phyloP scores from a whole-genome alignment of 2,113 vertebrate genomes.

The Irena cyanogastra region DNA sequence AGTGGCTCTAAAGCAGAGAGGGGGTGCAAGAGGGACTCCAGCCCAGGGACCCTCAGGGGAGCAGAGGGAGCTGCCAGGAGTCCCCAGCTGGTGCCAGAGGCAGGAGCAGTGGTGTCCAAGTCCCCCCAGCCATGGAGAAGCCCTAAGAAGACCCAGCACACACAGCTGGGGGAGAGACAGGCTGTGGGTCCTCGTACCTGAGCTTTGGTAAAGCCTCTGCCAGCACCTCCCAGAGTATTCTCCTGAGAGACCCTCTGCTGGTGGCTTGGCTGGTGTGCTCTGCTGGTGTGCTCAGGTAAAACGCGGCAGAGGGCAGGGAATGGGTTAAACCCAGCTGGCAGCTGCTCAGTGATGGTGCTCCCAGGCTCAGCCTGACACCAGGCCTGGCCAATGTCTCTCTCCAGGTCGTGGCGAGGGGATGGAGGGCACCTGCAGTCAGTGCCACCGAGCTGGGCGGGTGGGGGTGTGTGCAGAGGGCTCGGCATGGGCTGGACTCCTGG shows the following conservation, averaged over 20 bases:
- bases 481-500: background rate
- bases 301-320: background rate
- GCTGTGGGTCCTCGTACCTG: fast-evolving
- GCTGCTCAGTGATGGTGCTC: background rate
- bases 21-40: background rate
- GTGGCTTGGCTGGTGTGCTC: fast-evolving
- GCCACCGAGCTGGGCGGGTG: background rate
- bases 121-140: too few relatives aligned
- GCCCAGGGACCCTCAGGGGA: background rate
- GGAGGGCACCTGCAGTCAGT: background rate
- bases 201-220: background rate
- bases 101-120: background rate
- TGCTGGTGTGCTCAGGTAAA: background rate
- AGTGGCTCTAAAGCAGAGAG: background rate
- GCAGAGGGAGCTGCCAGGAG: background rate
- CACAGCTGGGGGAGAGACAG: background rate
- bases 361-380: background rate
- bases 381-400: fast-evolving
- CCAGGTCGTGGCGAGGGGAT: fast-evolving
- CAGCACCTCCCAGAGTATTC: background rate
- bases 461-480: background rate
- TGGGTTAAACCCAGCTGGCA: background rate
- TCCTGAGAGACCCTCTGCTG: background rate
- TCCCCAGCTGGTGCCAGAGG: background rate
- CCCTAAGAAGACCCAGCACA: too few relatives aligned